These are phyloP conservation scores for Psittacula cyanocephala DNA, from an alignment of 2,113 vertebrate species.

Conservation along the genomic window DNA sequence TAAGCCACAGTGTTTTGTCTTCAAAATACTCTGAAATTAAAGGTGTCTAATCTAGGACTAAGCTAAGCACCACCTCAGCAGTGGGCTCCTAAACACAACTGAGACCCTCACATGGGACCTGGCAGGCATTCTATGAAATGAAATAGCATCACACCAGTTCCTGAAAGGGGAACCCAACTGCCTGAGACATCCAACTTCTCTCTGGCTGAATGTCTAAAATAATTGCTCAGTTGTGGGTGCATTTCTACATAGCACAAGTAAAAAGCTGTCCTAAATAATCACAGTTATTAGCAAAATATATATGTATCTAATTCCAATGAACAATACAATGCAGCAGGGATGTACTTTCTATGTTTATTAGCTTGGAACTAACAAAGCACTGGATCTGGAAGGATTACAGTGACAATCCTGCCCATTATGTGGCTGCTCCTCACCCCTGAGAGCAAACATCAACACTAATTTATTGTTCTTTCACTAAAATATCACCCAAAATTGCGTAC, in stretches of 20 bases:
- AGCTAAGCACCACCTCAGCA: neutral
- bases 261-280: neutral
- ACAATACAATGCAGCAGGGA: neutral
- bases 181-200: neutral
- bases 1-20: rapidly evolving
- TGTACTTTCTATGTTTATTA: neutral
- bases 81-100: neutral
- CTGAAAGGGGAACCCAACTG: neutral
- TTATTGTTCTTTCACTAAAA: neutral
- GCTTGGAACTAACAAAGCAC: neutral
- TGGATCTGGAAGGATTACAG: neutral
- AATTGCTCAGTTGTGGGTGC: neutral
- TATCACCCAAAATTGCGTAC: neutral
- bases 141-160: neutral
- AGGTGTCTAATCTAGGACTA: neutral
- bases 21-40: neutral
- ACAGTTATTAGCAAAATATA: neutral
- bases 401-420: neutral
- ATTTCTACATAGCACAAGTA: neutral
- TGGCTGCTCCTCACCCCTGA: neutral
- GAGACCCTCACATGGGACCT: rapidly evolving
- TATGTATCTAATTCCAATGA: neutral
- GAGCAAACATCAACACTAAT: neutral
- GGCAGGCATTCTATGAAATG: rapidly evolving
- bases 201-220: neutral